phyloP scores from a whole-genome alignment of 2,113 vertebrate species.

The Crotophaga sulcirostris region DNA sequence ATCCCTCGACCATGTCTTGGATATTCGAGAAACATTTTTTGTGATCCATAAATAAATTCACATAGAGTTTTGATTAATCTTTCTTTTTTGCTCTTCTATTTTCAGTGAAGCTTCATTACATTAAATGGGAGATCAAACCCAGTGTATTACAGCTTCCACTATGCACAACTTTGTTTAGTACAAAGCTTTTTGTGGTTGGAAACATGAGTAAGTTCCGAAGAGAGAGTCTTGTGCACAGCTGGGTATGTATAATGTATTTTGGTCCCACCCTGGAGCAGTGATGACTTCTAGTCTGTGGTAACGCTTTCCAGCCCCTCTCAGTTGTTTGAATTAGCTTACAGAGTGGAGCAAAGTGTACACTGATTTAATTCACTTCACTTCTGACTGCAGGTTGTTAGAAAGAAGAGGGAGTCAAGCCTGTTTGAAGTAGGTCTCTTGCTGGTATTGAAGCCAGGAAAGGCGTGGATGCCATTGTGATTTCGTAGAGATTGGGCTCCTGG shows the following conservation, averaged over 20 bases:
- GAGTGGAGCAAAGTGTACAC: neutral
- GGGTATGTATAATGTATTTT: neutral
- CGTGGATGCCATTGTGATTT: fast-evolving
- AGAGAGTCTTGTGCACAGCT: neutral
- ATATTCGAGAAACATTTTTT: constrained; percentile 67
- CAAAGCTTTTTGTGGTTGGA: neutral
- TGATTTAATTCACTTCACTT: neutral
- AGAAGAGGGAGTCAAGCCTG: neutral
- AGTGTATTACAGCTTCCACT: constrained; percentile 13
- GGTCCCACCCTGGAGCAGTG: neutral
- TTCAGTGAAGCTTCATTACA: constrained; percentile 35
- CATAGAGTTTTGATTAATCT: constrained; percentile 62
- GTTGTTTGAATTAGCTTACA: neutral
- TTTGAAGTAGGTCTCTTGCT: neutral
- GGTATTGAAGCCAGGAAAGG: neutral
- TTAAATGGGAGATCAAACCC: constrained; percentile 42
- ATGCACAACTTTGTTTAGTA: neutral
- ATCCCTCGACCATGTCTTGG: constrained; percentile 64
- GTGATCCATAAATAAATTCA: constrained; percentile 70
- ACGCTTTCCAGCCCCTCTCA: neutral
- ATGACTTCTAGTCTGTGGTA: neutral
- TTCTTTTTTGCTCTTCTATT: neutral
- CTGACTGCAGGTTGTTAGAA: neutral
- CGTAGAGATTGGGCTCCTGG: neutral
- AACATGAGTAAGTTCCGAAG: neutral